These are phyloP conservation scores for Stichopus chloronotus DNA, from an alignment of 35 echinoderm and acorn worm genomes.

Conservation along the genomic window DNA sequence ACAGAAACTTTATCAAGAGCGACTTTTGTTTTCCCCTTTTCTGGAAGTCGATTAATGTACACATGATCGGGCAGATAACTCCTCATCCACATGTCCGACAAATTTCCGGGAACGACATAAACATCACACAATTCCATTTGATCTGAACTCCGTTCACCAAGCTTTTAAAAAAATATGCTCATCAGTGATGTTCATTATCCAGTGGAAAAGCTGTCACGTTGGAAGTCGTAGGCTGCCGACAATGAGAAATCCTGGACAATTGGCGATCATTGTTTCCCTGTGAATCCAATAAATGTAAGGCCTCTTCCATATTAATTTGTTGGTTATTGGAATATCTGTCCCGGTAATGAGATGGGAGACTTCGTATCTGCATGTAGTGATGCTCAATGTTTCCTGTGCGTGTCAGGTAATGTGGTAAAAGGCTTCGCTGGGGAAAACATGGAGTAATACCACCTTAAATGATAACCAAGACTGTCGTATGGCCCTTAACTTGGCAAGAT, in stretches of 20 bases:
- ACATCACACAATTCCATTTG: background rate
- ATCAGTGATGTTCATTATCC: conserved; percentile 31
- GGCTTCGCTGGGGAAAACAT: background rate
- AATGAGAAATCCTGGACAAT: background rate
- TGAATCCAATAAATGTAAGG: conserved; percentile 1
- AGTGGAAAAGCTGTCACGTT: background rate
- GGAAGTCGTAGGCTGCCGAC: conserved; percentile 1
- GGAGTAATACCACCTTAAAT: background rate
- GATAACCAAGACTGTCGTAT: background rate
- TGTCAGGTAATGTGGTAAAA: background rate
- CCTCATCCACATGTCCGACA: background rate
- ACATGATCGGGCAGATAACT: background rate
- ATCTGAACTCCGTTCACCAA: background rate
- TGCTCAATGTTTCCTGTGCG: background rate
- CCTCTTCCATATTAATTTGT: background rate
- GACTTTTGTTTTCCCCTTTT: background rate
- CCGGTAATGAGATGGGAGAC: conserved; percentile 3
- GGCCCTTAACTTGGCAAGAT: background rate
- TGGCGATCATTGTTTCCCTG: conserved; percentile 16
- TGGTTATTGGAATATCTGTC: background rate
- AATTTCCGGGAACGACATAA: background rate
- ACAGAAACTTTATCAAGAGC: too few relatives aligned
- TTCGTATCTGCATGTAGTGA: background rate
- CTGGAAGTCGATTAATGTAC: background rate
- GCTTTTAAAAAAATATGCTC: background rate